Evolutionary conservation across 2,113 vertebrate genomes (phyloP).

Genomic region (Clarias macrocephalus): DNA sequence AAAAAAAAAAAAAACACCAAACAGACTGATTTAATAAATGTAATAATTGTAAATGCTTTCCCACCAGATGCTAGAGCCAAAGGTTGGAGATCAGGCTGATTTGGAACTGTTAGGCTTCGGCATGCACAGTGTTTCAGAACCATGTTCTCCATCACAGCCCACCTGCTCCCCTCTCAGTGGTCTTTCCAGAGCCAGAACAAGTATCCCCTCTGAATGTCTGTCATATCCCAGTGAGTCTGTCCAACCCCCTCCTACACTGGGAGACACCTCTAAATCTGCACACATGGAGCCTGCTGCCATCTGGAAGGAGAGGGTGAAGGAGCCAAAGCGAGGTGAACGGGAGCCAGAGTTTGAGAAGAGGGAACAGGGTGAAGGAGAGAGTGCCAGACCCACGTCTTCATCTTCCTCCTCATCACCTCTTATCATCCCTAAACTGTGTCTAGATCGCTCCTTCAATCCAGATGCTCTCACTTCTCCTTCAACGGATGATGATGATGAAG

Average conservation of each 20-base stretch:
- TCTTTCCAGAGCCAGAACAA: slow-evolving; percentile 28
- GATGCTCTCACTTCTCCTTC: slow-evolving; percentile 46
- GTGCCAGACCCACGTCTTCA: slow-evolving; percentile 43
- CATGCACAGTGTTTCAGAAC: slow-evolving; percentile 39
- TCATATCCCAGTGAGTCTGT: slow-evolving; percentile 25
- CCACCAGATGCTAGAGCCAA: slow-evolving; percentile 74
- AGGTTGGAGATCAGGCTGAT: slow-evolving; percentile 64
- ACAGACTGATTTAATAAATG: background rate
- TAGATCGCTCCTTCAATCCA: slow-evolving; percentile 73
- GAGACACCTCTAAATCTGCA: slow-evolving; percentile 36
- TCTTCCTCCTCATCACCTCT: slow-evolving; percentile 60
- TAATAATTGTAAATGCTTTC: background rate
- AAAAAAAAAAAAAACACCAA: background rate
- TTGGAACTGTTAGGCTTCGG: slow-evolving; percentile 60
- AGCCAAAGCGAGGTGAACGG: slow-evolving; percentile 10
- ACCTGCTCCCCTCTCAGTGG: background rate
- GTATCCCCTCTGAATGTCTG: slow-evolving; percentile 28
- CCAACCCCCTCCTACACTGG: slow-evolving; percentile 24
- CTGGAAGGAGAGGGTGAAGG: slow-evolving; percentile 58
- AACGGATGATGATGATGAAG: slow-evolving; percentile 60
- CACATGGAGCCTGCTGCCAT: slow-evolving; percentile 39
- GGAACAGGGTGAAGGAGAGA: slow-evolving; percentile 69
- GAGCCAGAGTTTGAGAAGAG: slow-evolving; percentile 56
- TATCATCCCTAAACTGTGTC: slow-evolving; percentile 73
- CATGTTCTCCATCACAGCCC: slow-evolving; percentile 39